Conservation (phyloP, 1,140 invertebrate species). For the Scaptomyza pallida region DNA sequence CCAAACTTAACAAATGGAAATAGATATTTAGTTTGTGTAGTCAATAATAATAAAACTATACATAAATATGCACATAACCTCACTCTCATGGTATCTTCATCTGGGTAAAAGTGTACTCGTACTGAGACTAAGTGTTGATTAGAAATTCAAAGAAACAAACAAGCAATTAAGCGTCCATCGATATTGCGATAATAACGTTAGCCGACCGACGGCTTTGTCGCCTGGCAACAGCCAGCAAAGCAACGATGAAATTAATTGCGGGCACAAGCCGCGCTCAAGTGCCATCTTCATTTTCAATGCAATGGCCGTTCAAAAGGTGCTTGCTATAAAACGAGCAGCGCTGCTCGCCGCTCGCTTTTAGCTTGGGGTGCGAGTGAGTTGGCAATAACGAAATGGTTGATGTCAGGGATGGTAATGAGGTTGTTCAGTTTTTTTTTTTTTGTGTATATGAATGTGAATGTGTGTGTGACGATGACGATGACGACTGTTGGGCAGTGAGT, state of each 20-base stretch:
- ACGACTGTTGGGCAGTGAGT: conserved; percentile 50
- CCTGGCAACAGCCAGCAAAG: conserved; percentile 14
- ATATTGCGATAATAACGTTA: conserved; percentile 7
- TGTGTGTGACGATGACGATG: not conserved
- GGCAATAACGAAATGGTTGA: conserved; percentile 29
- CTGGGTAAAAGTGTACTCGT: no score
- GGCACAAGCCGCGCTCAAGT: conserved; percentile 36
- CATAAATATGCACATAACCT: no score
- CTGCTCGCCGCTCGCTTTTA: not conserved
- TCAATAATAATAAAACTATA: no score
- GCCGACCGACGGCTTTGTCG: conserved; percentile 32
- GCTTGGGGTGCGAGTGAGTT: conserved; percentile 25
- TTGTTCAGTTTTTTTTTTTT: not conserved
- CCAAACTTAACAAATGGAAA: no score
- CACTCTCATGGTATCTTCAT: no score
- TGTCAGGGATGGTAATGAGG: conserved; percentile 48
- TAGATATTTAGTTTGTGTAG: no score
- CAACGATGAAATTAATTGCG: conserved; percentile 34
- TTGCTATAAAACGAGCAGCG: conserved; percentile 45
- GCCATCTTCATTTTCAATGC: conserved; percentile 40
- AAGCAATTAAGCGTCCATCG: conserved; percentile 4
- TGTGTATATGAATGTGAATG: not conserved
- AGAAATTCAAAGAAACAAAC: not conserved
- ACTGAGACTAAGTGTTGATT: no score
- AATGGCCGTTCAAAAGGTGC: conserved; percentile 42